Base-by-base conservation (phyloP, 2,113 vertebrate species). In the Nestor notabilis region DNA sequence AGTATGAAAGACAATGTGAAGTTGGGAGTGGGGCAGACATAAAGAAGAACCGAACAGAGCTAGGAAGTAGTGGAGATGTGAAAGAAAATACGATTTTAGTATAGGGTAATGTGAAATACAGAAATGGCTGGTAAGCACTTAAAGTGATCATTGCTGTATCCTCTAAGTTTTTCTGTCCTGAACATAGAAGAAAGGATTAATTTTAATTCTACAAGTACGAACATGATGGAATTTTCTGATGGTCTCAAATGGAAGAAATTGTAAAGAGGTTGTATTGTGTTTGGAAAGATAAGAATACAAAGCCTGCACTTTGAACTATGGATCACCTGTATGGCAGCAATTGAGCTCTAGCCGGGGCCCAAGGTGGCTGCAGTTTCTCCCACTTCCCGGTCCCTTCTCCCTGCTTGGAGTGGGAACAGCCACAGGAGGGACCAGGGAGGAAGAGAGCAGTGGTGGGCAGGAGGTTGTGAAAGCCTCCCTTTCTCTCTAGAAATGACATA, bases 401-500 rank as follows among this genome's bases (percentile, higher is more conserved):
- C 24, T 63, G n/a, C 33, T 23, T 0, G 1, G 31, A 9, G 13
- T 3, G 5, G 11, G 55, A 65, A 47, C 12, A 83, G 43, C 71
- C 1, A 1, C 27, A 1, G 72, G 47, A 27, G 27, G 21, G 11
- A 14, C 24, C 12, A 17, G 9, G 21, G 11, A 71, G 14, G 13
- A 52, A 43, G 49, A 33, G 23, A 87, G 56, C 19, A 24, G 12
- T 5, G 29, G 29, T 31, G 39, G 43, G 24, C 39, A 56, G 70
- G 46, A 90, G 21, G 6, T 29, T 46, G 28, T 50, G 60, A 35
- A 46, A n/a, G 2, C 43, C 9, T 66, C n/a, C 11, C 15, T 53
- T 70, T 87, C 44, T 44, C 58, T 80, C 41, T 84, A 87, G 50
- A 47, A 74, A 25, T 7, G 21, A 11, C 17, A 31, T 43, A 53